Evolutionary conservation across 1,140 invertebrate genomes (phyloP).

Genomic region (Eulimnadia texana): DNA sequence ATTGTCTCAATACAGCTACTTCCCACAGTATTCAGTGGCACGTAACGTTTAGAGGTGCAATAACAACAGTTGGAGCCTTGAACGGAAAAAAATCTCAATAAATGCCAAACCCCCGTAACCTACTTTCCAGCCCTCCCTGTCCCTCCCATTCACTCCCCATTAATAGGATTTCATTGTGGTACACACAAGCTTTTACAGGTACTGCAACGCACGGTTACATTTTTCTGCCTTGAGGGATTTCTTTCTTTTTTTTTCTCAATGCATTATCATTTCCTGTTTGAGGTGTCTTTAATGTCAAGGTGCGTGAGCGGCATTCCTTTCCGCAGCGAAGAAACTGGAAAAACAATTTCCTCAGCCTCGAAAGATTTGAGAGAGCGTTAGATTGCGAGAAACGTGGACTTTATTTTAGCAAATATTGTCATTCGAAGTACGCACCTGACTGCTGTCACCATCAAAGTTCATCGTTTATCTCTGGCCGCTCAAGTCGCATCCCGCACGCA

Average conservation of each 20-base stretch:
- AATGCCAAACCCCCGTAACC: slow-evolving; percentile 2
- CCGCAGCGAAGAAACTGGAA: too few species aligned
- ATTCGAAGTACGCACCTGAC: not conserved
- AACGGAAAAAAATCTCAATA: not conserved
- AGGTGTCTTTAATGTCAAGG: not conserved
- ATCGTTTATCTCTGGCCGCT: not conserved
- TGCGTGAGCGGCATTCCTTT: too few species aligned
- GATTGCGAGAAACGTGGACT: too few species aligned
- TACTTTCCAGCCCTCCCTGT: slow-evolving; percentile 3
- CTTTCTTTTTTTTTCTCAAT: too few species aligned
- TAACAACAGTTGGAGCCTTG: not conserved
- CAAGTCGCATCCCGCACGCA: not conserved
- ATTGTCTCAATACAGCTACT: not conserved
- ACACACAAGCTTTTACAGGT: not conserved
- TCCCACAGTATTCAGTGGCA: not conserved
- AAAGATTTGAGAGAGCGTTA: too few species aligned
- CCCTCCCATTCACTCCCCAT: not conserved
- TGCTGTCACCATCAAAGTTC: slow-evolving; percentile 11
- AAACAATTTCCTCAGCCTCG: too few species aligned
- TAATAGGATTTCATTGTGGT: not conserved
- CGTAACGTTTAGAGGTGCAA: slow-evolving; percentile 6
- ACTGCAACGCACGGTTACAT: not conserved
- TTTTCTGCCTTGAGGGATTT: not conserved
- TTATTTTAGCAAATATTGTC: too few species aligned
- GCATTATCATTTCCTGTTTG: not conserved